Evolutionary conservation across 2,113 vertebrate species (phyloP), one percentile per base, ranked within the genome.

Genomic region (Engystomops pustulosus): DNA sequence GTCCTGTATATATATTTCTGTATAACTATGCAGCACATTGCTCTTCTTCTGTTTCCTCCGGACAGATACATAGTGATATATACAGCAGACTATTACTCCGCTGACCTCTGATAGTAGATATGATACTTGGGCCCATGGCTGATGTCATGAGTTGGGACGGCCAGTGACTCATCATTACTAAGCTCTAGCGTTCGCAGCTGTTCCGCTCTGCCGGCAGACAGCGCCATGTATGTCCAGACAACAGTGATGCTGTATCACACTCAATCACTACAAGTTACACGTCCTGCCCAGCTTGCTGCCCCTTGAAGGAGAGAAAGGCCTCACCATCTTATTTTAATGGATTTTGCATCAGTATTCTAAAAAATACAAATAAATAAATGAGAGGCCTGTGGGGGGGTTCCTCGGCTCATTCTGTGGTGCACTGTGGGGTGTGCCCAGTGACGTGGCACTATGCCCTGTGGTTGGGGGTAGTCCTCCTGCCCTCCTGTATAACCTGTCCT

Each of bases 131-230:
- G 47, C 71, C 6, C 44, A 23, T 17, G 68, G 70, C 23, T 45
- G 41, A 47, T 72, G 44, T 72, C 70, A 72, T 3, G 38, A 0
- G 0, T 70, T 4, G 38, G 38, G 44, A 44, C 14, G 6, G 47
- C 17, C 30, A 15, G 55, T 79, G 77, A 67, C 77, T 79, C 77
- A 79, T 53, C 36, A 51, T 51, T 75, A 49, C 71, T 30, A 71
- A 75, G 72, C 45, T 30, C 32, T 68, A 32, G 32, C 8, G 32
- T 36, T 30, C 3, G 5, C 74, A 58, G 49, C 51, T 36, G 49
- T 47, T 15, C 70, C 2, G 10, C 27, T 58, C 20, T 23, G 1
- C 5, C 18, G 49, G 9, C 74, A 34, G 51, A 3, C 74, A 58
- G 20, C 20, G 75, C 75, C 75, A 58, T 78, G 3, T 78, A 78